phyloP scores from a whole-genome alignment of 2,797 vertebrate species.

The Gymnocypris eckloni region DNA sequence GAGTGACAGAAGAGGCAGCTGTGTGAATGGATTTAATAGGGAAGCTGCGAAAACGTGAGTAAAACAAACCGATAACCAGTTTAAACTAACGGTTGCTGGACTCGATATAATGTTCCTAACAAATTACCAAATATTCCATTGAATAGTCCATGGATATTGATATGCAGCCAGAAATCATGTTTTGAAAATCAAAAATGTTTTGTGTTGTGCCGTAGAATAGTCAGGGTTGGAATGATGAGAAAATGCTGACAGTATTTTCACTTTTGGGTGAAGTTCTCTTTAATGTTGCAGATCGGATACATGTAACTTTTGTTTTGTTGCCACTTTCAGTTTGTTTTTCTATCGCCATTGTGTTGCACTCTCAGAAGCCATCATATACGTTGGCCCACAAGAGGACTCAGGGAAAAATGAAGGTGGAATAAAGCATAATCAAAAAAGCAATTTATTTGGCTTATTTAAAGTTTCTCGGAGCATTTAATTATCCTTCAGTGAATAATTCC shows the following conservation, averaged over 20 bases:
- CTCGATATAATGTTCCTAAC: no score
- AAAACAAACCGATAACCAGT: no score
- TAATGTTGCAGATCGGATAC: neutral
- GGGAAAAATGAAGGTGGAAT: constrained; percentile 55
- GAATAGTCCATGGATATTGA: no score
- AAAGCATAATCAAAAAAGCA: constrained; percentile 76
- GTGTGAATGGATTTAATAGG: no score
- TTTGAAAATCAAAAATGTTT: no score
- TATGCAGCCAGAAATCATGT: no score
- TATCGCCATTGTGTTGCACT: neutral
- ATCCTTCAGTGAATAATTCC: constrained; percentile 74
- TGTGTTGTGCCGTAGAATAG: neutral
- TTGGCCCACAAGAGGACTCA: neutral
- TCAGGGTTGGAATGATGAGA: neutral
- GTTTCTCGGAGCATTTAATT: constrained; percentile 78
- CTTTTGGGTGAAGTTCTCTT: neutral
- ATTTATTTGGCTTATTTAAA: constrained; percentile 81
- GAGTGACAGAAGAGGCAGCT: no score
- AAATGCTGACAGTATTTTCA: neutral
- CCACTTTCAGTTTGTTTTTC: neutral
- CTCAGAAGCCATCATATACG: constrained; percentile 5
- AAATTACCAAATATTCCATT: no score
- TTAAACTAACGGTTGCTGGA: no score
- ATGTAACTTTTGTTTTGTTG: neutral
- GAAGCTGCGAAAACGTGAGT: no score